Percentiles rank a stretch among this genome's conserved stretches.
These are phyloP conservation scores for Dreissena polymorpha DNA, from an alignment of 1,140 invertebrate genomes.

Conservation along the genomic window DNA sequence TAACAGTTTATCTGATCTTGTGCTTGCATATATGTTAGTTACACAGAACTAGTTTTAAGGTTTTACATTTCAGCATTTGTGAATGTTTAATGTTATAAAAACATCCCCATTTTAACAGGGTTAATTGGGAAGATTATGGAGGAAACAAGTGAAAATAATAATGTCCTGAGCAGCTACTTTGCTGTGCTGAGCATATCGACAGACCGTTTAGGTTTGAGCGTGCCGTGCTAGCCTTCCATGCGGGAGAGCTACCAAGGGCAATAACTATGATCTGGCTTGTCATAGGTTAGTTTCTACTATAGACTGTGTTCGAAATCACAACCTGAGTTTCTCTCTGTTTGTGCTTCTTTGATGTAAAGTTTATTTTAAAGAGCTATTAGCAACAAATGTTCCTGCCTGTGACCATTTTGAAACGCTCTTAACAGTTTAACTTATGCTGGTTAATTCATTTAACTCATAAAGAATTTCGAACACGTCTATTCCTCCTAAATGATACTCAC, in stretches of 20 bases:
- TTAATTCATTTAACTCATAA: neutral
- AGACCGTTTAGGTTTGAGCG: slow-evolving; percentile 45
- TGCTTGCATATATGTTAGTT: too few relatives aligned
- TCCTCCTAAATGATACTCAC: neutral
- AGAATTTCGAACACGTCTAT: neutral
- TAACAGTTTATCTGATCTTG: too few relatives aligned
- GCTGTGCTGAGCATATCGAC: slow-evolving; percentile 65
- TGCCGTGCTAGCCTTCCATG: neutral
- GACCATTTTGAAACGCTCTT: too few relatives aligned
- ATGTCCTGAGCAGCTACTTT: slow-evolving; percentile 67
- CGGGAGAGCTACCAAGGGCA: slow-evolving; percentile 37
- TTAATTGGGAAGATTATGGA: slow-evolving; percentile 1
- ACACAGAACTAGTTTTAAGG: too few relatives aligned
- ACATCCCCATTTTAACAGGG: slow-evolving; percentile 38
- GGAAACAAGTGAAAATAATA: slow-evolving; percentile 63
- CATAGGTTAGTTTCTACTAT: slow-evolving; percentile 44
- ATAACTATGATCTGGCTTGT: slow-evolving; percentile 47
- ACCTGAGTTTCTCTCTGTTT: neutral
- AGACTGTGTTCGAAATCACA: slow-evolving; percentile 7
- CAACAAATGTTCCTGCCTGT: too few relatives aligned
- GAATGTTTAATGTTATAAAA: too few relatives aligned
- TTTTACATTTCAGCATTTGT: too few relatives aligned
- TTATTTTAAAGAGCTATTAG: too few relatives aligned
- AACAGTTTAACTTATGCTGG: too few relatives aligned
- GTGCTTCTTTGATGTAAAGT: too few relatives aligned